Evolutionary conservation across 2,113 vertebrate species (phyloP), one percentile per base, ranked within the genome.

Genomic region (Lasiurus cinereus): DNA sequence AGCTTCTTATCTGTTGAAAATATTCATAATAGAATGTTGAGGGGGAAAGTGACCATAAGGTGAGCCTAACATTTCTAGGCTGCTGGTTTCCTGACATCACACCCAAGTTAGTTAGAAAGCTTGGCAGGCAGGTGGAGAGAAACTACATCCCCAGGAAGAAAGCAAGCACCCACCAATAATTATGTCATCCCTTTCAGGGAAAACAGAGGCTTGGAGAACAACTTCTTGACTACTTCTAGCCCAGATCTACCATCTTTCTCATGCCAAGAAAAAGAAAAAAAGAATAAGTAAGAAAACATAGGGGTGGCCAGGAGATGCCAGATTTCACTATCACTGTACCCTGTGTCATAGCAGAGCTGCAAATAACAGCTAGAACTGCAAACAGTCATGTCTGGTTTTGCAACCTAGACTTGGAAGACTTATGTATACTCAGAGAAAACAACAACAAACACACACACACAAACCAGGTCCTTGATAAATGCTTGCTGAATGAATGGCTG

Each of bases 101-200:
- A 39, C 19, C n/a, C 50, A 54, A 54, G n/a, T 77, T 90, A 66
- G 82, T 89, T 77, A 90, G 88, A 95, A 86, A 96, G 54, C 21
- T 39, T 43, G 21, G 50, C 48, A 73, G 39, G 29, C 80, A 88
- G 64, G 82, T 46, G 19, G 82, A 33, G 22, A 84, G 48, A 85
- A 87, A 87, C 33, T n/a, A n/a, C 12, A 33, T 62, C 29, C 4
- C 24, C 84, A 19, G 79, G 27, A 86, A 91, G 74, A 95, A 93
- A 90, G 87, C 79, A 76, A 93, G 52, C 46, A 54, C 1, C 13
- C 8, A 31, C 66, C 87, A 87, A n/a, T 83, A 89, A 94, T n/a
- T 36, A 72, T 11, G 24, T 24, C 46, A 8, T 76, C 18, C 66
- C 11, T 84, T 78, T 78, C 19, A 52, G 54, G 59, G 43, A 83